Conservation (phyloP, 2,888 invertebrate genomes). For the Dryobotodes eremita region DNA sequence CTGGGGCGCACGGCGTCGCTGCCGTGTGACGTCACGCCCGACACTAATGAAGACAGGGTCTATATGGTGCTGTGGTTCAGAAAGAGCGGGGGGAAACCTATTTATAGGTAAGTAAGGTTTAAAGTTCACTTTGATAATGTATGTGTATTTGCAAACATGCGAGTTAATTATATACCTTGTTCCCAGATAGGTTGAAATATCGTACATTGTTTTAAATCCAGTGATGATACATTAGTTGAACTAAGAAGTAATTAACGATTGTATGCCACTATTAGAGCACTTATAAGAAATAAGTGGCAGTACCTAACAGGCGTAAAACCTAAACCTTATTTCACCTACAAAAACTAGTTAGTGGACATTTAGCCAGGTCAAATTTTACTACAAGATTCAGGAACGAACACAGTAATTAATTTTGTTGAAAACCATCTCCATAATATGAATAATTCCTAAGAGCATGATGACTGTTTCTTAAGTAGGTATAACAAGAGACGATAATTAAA, state of each 20-base stretch:
- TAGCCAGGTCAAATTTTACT: not conserved
- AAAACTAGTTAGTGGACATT: not conserved
- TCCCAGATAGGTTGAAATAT: not conserved
- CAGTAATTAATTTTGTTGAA: not conserved
- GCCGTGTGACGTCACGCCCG: conserved; percentile 97
- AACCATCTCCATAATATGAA: not conserved
- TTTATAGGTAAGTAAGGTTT: conserved; percentile 93
- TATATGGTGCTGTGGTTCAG: conserved; percentile 98
- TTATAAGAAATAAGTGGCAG: too few relatives aligned
- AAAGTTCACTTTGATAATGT: not conserved
- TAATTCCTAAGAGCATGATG: not conserved
- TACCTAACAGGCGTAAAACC: not conserved
- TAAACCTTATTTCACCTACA: not conserved
- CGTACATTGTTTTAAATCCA: not conserved
- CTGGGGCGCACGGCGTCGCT: conserved; percentile 95
- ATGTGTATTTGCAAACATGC: not conserved
- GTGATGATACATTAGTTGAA: not conserved
- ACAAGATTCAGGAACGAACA: not conserved
- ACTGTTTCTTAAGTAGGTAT: not conserved
- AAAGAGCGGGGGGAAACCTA: conserved; percentile 96
- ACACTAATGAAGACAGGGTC: conserved; percentile 95
- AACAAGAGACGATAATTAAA: not conserved
- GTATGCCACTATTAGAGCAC: not conserved
- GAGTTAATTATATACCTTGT: not conserved
- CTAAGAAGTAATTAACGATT: not conserved